Base-by-base conservation (phyloP, 1,140 invertebrate genomes). In the Drosophila prosaltans region DNA sequence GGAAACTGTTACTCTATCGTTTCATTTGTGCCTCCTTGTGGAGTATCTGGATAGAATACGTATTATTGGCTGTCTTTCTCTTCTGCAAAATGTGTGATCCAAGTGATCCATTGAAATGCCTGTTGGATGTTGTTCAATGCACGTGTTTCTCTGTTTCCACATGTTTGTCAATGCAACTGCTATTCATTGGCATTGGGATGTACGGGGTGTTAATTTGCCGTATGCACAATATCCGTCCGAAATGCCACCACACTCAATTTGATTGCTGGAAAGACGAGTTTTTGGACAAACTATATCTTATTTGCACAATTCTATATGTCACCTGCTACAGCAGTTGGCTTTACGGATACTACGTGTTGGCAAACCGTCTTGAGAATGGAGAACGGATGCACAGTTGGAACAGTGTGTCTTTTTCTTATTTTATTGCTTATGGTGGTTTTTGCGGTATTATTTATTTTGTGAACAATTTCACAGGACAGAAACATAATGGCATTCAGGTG, bases 181-280 rank as follows among this genome's bases (percentile, higher is more conserved):
- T 64, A 7, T 2, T 65, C 6, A 1, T 69, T 5, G 7, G 45
- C 4, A 26, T 54, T 11, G 30, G 39, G 10, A 7, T n/a, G 6
- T 83, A 80, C 28, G 69, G 73, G 0, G 0, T 76, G 9, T 0
- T 80, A 3, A 26, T 83, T 3, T 72, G 59, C 10, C 54, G 58
- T 7, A 8, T 69, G 4, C 76, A 84, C 11, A 67, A 84, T n/a
- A 16, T 6, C 1, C 5, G 26, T 9, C 69, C 77, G 4, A 32
- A 3, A 5, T 70, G 65, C 26, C 43, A 55, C n/a, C 28, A 3
- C 0, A 39, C 24, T 6, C 26, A 21, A 4, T 7, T 45, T 0
- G 21, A 61, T 7, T 39, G 32, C 2, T 2, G 74, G 8, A 1
- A 2, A 0, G 3, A 48, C 1, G 54, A 70, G 28, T 36, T 76